Percentiles rank a stretch among this genome's conserved stretches.
Evolutionary conservation across 2,888 invertebrate genomes (phyloP).

Genomic region (Nemoura dubitans): DNA sequence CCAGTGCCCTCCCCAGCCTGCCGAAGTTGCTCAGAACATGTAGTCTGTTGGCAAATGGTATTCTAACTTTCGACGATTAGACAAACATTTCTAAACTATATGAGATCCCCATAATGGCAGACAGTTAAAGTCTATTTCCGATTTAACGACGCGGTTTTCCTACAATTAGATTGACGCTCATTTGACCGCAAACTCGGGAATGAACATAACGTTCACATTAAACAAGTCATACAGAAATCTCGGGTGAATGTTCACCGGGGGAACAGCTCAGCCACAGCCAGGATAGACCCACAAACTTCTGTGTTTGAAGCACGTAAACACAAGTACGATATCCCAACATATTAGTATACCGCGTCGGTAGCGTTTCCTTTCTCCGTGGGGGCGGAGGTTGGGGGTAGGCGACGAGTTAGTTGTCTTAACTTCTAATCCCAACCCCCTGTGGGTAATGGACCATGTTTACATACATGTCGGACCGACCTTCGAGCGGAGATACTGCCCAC

Average conservation of each 20-base stretch:
- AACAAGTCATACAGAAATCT: background rate
- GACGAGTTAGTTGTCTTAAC: background rate
- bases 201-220: background rate
- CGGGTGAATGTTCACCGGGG: background rate
- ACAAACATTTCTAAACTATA: background rate
- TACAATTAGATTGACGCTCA: background rate
- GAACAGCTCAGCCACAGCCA: no score
- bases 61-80: background rate
- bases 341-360: background rate
- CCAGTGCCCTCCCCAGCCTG: no score
- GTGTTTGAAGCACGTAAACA: background rate
- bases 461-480: constrained; percentile 10
- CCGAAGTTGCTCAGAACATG: no score
- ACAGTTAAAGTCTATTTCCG: background rate
- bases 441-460: constrained; percentile 26
- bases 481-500: constrained; percentile 3
- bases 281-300: background rate
- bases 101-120: background rate
- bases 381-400: background rate
- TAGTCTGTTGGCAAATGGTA: background rate
- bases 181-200: background rate
- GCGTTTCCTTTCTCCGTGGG: background rate
- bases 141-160: constrained; percentile 2
- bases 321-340: background rate
- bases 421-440: constrained; percentile 23